Base-by-base conservation (phyloP, 2,113 vertebrate species). In the Halichoerus grypus region DNA sequence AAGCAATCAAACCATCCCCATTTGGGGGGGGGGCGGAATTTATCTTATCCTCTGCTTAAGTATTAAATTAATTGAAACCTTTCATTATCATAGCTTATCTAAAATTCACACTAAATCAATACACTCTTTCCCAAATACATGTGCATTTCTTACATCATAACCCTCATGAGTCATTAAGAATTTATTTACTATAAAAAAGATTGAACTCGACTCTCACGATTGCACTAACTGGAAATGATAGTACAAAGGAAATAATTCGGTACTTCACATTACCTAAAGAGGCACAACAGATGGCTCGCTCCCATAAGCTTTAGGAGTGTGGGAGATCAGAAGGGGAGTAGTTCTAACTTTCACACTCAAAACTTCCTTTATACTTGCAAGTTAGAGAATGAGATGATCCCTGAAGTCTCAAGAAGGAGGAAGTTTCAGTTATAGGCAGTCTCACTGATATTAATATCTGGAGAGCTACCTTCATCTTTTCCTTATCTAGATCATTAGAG, bases 51-150 rank as follows among this genome's bases (percentile, higher is more conserved):
- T 89, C 31, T 65, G 65, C 51, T 71, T 84, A 95, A 80, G 65
- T 26, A 67, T 28, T 67, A 93, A 63, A 36, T 86, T 65, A 7
- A 15, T 39, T 91, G 55, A 83, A 94, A 86, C 10, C 15, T 46
- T 84, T 63, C 85, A 82, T 95, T 89, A 89, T 65, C 67, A 80
- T 69, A 92, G 28, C 46, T 74, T 84, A 19, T 79, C 57, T 94
- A 95, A 97, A 98, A 92, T 49, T 81, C 63, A 94, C 42, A 85
- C 28, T 55, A 88, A 88, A 55, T 26, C 65, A 88, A 55, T 67
- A 57, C 2, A 83, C 61, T 93, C 88, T 88, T 97, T 92, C 74
- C 65, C 51, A 96, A 85, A 84, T 65, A n/a, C n/a, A 84, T 91
- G 19, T 42, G 26, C 24, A 67, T 81, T 65, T 95, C 71, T 97